phyloP scores from a whole-genome alignment of 1,140 invertebrate species.

The Lasioglossum baleicum region DNA sequence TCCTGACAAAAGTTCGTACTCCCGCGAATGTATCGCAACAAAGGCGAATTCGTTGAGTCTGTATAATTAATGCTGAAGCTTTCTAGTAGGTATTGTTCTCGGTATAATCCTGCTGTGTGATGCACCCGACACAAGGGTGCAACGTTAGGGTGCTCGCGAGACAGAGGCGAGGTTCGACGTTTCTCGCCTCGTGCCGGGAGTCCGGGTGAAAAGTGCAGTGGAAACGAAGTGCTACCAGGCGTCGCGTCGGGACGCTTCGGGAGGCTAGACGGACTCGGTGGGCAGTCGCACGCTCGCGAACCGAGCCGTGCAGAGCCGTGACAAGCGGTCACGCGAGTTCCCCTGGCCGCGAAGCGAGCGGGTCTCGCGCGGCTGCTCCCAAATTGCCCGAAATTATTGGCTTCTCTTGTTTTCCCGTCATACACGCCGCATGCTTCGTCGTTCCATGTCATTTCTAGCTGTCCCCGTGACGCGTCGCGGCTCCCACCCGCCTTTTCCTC shows the following conservation, averaged over 20 bases:
- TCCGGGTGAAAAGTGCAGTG: constrained; percentile 2
- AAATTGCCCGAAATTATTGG: constrained; percentile 80
- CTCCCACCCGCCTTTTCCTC: constrained; percentile 44
- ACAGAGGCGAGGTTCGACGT: no score
- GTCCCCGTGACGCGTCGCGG: constrained; percentile 60
- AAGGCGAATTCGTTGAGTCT: no score
- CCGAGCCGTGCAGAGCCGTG: constrained; percentile 48
- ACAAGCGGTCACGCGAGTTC: constrained; percentile 70
- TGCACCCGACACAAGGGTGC: no score
- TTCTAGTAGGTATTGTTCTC: no score
- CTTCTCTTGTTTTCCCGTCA: constrained; percentile 79
- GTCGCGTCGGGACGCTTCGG: constrained; percentile 36
- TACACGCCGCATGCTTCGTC: constrained; percentile 69
- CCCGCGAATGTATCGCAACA: no score
- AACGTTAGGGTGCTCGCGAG: no score
- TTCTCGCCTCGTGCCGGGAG: neutral
- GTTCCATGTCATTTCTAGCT: constrained; percentile 75
- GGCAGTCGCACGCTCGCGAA: constrained; percentile 67
- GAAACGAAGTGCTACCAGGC: neutral
- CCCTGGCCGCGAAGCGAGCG: constrained; percentile 40
- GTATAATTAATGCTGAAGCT: no score
- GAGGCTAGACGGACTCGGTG: constrained; percentile 44
- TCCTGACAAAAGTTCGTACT: no score
- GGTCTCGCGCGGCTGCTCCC: constrained; percentile 77
- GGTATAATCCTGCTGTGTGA: no score